These are phyloP conservation scores for Mystacornis crossleyi DNA, from an alignment of 2,113 vertebrate genomes.

Conservation along the genomic window DNA sequence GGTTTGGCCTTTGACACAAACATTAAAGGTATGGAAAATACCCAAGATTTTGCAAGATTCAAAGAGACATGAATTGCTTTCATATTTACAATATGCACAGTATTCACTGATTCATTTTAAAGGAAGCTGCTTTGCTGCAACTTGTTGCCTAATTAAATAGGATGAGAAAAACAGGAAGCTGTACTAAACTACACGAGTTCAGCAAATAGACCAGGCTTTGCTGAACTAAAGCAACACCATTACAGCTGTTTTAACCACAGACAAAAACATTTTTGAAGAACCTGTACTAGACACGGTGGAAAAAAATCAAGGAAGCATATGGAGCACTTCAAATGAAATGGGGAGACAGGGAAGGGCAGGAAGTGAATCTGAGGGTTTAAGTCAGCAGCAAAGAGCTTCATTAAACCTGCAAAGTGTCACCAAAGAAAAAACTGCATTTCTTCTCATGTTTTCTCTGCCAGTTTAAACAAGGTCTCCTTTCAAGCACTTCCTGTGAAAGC, in stretches of 20 bases:
- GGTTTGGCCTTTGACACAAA: not conserved
- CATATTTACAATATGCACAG: not conserved
- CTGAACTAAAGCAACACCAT: not conserved
- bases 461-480: not conserved
- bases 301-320: not conserved
- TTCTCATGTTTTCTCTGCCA: not conserved
- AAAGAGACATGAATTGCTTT: not conserved
- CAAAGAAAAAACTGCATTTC: not conserved
- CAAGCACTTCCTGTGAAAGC: slow-evolving; percentile 10
- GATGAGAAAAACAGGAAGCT: slow-evolving; percentile 38
- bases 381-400: not conserved
- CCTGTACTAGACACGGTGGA: not conserved
- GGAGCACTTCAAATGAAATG: not conserved
- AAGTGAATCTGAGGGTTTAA: not conserved
- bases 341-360: not conserved
- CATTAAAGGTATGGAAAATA: not conserved
- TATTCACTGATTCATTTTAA: not conserved
- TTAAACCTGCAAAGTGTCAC: not conserved
- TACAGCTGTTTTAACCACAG: not conserved
- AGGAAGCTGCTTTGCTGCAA: slow-evolving; percentile 32
- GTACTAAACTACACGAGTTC: not conserved
- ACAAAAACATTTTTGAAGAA: not conserved
- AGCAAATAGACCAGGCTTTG: not conserved
- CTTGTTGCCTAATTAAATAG: not conserved
- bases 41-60: not conserved